Percentiles rank a stretch among this genome's conserved stretches.
These are phyloP conservation scores for Amiota minor DNA, from an alignment of 2,888 invertebrate species.

Conservation along the genomic window DNA sequence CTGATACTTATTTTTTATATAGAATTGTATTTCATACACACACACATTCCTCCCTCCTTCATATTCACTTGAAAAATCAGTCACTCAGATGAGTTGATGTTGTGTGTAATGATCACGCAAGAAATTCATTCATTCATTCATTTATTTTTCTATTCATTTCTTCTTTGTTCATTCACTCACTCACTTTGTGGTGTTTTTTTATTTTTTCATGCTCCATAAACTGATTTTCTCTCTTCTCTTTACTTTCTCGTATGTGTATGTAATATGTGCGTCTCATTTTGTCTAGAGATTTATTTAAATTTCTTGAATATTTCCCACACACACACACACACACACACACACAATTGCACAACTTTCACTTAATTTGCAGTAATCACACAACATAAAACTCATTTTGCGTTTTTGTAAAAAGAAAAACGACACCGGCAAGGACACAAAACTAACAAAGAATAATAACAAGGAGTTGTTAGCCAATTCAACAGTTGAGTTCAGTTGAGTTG, in stretches of 20 bases:
- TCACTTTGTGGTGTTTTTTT: no score
- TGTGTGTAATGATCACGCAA: slow-evolving; percentile 3
- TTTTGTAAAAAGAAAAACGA: slow-evolving; percentile 48
- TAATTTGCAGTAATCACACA: slow-evolving; percentile 64
- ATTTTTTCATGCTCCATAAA: slow-evolving; percentile 3
- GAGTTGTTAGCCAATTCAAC: slow-evolving; percentile 12
- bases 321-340: slow-evolving; percentile 20
- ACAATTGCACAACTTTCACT: slow-evolving; percentile 45
- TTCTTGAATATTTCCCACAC: slow-evolving; percentile 19
- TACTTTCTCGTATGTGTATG: background rate
- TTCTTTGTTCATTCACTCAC: background rate
- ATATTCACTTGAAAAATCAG: background rate
- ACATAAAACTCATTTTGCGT: slow-evolving; percentile 60
- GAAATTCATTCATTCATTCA: slow-evolving; percentile 8
- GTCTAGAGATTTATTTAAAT: slow-evolving; percentile 19
- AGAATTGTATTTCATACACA: background rate
- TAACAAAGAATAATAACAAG: background rate
- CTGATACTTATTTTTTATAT: background rate
- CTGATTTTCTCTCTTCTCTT: background rate
- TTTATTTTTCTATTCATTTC: background rate
- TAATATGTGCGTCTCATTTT: background rate
- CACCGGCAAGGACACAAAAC: background rate
- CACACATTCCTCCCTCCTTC: background rate
- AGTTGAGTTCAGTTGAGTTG: slow-evolving; percentile 1
- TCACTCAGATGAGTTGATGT: slow-evolving; percentile 14